These are phyloP conservation scores for Heliconius nattereri DNA, from an alignment of 1,140 invertebrate species.

Conservation along the genomic window DNA sequence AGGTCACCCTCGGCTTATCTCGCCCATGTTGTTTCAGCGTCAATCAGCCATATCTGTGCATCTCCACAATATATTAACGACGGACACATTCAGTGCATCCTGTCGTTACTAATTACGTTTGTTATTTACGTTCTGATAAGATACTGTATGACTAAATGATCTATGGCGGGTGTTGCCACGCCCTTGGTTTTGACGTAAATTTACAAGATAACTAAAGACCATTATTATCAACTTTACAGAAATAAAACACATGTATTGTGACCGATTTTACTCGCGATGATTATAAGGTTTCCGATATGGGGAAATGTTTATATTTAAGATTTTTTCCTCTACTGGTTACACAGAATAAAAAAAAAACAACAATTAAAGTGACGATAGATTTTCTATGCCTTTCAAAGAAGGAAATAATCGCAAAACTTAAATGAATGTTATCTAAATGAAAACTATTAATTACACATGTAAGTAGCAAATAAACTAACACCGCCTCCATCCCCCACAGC, in stretches of 20 bases:
- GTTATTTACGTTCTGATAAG: slow-evolving; percentile 26
- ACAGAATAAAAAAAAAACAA: too few species aligned
- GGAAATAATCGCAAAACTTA: too few species aligned
- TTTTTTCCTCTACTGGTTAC: too few species aligned
- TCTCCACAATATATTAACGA: slow-evolving; percentile 25
- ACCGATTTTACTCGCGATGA: too few species aligned
- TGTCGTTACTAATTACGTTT: slow-evolving; percentile 24
- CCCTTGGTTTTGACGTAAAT: not conserved
- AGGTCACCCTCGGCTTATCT: not conserved
- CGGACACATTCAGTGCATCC: slow-evolving; percentile 25
- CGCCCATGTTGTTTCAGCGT: slow-evolving; percentile 33
- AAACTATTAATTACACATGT: not conserved
- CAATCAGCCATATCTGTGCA: slow-evolving; percentile 27
- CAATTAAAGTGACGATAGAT: too few species aligned
- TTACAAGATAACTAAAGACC: not conserved
- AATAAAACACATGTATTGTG: too few species aligned
- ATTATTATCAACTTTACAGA: too few species aligned
- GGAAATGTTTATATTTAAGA: too few species aligned
- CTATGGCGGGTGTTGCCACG: not conserved
- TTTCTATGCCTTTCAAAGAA: too few species aligned
- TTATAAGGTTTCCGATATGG: too few species aligned
- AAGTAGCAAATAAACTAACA: not conserved
- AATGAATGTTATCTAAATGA: too few species aligned
- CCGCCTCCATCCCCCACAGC: not conserved
- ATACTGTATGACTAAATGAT: not conserved